Conservation (phyloP, 2,113 vertebrate species). For the Seriola dumerili region DNA sequence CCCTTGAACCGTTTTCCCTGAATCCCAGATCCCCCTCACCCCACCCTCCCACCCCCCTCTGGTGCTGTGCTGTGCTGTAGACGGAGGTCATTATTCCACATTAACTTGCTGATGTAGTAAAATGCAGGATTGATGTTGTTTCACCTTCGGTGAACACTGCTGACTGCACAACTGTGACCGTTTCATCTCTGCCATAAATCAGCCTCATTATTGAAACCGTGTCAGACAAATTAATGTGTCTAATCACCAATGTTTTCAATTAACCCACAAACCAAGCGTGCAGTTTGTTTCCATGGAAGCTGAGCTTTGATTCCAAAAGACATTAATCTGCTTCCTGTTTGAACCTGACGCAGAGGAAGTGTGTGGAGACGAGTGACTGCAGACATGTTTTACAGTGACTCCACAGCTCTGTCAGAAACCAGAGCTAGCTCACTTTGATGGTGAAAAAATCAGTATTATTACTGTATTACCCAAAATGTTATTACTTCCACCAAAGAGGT, state of each 20-base stretch:
- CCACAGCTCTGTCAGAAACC: too few species aligned
- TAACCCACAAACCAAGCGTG: slow-evolving; percentile 49
- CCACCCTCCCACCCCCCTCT: neutral
- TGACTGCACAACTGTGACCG: slow-evolving; percentile 51
- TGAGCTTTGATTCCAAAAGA: neutral
- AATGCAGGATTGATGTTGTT: slow-evolving; percentile 33
- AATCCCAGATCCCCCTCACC: neutral
- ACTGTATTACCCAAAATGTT: too few species aligned
- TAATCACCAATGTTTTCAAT: slow-evolving; percentile 63
- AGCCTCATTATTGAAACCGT: slow-evolving; percentile 52
- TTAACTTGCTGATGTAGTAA: slow-evolving; percentile 44
- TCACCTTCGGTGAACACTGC: slow-evolving; percentile 13
- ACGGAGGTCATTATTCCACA: slow-evolving; percentile 33
- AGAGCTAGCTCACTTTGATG: too few species aligned
- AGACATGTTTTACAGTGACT: too few species aligned
- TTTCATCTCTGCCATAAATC: slow-evolving; percentile 60
- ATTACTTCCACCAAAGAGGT: too few species aligned
- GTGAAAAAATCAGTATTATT: too few species aligned
- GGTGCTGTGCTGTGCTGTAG: neutral
- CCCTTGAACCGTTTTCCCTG: neutral
- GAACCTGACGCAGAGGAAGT: neutral
- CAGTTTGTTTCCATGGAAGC: slow-evolving; percentile 1
- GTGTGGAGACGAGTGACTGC: too few species aligned
- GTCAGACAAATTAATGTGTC: slow-evolving; percentile 64
- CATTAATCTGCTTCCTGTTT: slow-evolving; percentile 29